Evolutionary conservation across 2,113 vertebrate genomes (phyloP).

Genomic region (Haplotaxodon microlepis): DNA sequence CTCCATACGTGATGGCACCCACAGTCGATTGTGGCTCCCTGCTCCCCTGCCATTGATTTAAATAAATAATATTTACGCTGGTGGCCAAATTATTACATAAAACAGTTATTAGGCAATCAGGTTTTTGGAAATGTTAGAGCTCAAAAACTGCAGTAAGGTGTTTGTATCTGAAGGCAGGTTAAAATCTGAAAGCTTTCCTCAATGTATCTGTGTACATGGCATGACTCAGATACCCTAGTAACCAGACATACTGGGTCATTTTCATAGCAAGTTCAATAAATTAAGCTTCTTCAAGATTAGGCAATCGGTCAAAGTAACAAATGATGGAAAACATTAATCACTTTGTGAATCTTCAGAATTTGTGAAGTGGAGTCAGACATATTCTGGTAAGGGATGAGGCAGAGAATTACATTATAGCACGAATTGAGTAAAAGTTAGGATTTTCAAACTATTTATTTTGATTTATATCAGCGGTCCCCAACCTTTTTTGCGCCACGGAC

Average conservation of each 20-base stretch:
- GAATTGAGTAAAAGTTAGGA: background rate
- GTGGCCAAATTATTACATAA: background rate
- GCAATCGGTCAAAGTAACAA: background rate
- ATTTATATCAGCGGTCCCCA: background rate
- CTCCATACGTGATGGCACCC: background rate
- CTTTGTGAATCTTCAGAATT: background rate
- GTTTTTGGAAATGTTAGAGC: background rate
- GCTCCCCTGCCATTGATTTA: background rate
- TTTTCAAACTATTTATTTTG: background rate
- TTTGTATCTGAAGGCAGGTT: background rate
- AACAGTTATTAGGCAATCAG: background rate
- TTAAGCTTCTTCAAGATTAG: background rate
- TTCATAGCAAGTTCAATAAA: background rate
- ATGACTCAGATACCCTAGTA: background rate
- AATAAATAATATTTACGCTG: background rate
- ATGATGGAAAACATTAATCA: background rate
- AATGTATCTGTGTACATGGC: background rate
- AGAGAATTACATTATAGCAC: background rate
- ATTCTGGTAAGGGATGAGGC: background rate
- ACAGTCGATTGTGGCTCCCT: background rate
- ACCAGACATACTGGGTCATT: background rate
- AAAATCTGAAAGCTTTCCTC: background rate
- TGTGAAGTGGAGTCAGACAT: background rate
- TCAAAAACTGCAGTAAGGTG: background rate
- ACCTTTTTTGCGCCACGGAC: background rate